Percentiles rank a stretch among this genome's conserved stretches.
phyloP scores from a whole-genome alignment of 53 echinoderm and acorn worm genomes.

The Temnopleurus reevesii region DNA sequence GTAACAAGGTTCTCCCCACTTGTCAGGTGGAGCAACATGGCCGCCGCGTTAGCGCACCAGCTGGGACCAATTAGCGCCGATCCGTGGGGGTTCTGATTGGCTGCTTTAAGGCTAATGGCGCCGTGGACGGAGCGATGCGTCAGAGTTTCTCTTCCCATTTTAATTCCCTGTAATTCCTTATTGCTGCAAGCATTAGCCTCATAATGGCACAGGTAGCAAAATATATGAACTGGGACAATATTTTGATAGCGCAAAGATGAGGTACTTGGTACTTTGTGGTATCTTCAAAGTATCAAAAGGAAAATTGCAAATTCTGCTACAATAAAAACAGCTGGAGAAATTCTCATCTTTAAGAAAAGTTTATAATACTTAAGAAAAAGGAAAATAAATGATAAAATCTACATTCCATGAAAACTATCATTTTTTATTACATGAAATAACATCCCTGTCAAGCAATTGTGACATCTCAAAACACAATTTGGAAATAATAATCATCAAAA shows the following conservation, averaged over 20 bases:
- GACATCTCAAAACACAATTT: too few species aligned
- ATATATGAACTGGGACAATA: slow-evolving; percentile 56
- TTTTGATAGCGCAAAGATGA: slow-evolving; percentile 34
- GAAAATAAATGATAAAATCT: too few species aligned
- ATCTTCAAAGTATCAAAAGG: background rate
- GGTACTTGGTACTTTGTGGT: slow-evolving; percentile 41
- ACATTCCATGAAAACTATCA: too few species aligned
- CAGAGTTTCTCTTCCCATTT: slow-evolving; percentile 11
- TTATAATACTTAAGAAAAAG: too few species aligned
- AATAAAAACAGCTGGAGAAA: background rate
- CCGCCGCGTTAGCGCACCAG: slow-evolving; percentile 48
- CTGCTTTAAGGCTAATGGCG: slow-evolving; percentile 52
- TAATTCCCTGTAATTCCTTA: slow-evolving; percentile 49
- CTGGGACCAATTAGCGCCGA: slow-evolving; percentile 61
- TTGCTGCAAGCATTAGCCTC: slow-evolving; percentile 57
- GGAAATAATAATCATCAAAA: too few species aligned
- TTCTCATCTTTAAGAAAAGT: background rate
- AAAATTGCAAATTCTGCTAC: background rate
- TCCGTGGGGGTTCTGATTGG: slow-evolving; percentile 34
- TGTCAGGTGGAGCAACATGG: slow-evolving; percentile 61
- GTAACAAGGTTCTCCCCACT: slow-evolving; percentile 35
- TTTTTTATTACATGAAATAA: too few species aligned
- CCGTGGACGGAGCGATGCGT: slow-evolving; percentile 7
- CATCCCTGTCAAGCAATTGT: too few species aligned
- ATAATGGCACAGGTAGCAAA: slow-evolving; percentile 56